Evolutionary conservation across 2,797 vertebrate genomes (phyloP).

Genomic region (Scyliorhinus canicula): DNA sequence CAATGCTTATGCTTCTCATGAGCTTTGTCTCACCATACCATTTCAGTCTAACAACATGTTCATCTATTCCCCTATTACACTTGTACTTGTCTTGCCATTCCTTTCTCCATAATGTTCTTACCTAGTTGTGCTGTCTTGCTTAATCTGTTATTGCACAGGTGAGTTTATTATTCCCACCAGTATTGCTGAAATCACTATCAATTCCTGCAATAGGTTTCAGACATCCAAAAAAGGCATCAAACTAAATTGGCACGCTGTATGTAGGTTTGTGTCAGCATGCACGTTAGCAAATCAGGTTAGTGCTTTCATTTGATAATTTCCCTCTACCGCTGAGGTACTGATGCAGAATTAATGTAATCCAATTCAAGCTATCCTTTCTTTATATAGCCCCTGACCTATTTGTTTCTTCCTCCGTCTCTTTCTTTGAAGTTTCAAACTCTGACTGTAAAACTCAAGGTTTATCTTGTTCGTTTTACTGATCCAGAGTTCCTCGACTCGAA

Average conservation of each 20-base stretch:
- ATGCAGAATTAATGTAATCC: constrained; percentile 28
- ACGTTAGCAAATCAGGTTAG: background rate
- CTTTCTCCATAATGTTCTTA: background rate
- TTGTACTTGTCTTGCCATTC: background rate
- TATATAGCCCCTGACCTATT: background rate
- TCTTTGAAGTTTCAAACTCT: background rate
- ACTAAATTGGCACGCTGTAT: background rate
- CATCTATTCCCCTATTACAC: background rate
- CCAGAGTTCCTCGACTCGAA: background rate
- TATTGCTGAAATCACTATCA: background rate
- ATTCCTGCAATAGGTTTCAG: background rate
- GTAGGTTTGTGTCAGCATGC: background rate
- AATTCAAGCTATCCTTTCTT: constrained; percentile 14
- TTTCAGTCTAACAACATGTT: background rate
- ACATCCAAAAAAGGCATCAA: background rate
- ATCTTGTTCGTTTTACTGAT: background rate
- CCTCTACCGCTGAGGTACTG: background rate
- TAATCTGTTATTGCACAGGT: background rate
- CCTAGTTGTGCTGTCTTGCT: background rate
- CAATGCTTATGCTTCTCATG: background rate
- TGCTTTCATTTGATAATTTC: constrained; percentile 7
- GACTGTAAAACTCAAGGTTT: background rate
- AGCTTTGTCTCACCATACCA: background rate
- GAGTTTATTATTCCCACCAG: background rate
- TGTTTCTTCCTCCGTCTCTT: constrained; percentile 4